Evolutionary conservation across 2,113 vertebrate genomes (phyloP).

Genomic region (Pardalotus punctatus): DNA sequence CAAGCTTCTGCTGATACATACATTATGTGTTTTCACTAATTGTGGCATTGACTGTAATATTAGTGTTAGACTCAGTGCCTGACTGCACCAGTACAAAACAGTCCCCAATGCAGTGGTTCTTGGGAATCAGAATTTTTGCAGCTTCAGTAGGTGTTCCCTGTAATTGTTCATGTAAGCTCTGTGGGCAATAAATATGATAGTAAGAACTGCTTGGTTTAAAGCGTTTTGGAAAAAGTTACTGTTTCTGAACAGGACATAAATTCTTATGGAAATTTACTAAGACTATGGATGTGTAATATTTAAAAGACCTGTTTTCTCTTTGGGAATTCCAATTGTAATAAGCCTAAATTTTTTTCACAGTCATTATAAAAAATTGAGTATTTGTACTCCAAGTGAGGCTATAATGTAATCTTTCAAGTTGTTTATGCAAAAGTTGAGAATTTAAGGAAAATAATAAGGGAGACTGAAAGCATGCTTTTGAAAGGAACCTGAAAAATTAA

Average conservation of each 20-base stretch:
- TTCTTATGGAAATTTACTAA: background rate
- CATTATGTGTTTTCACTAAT: background rate
- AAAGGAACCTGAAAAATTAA: background rate
- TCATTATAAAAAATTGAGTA: background rate
- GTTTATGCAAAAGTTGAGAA: background rate
- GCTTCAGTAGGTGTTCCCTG: background rate
- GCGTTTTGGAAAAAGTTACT: background rate
- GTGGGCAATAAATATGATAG: background rate
- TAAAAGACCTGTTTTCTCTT: background rate
- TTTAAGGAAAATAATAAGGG: background rate
- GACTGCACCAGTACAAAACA: background rate
- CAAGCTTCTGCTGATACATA: background rate
- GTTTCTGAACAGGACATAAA: background rate
- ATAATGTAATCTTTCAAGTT: background rate
- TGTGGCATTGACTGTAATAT: background rate
- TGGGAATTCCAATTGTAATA: background rate
- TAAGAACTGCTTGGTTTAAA: background rate
- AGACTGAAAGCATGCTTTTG: background rate
- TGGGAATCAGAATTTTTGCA: background rate
- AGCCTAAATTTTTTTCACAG: background rate
- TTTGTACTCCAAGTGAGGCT: background rate
- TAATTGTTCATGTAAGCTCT: background rate
- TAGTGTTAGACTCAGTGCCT: background rate
- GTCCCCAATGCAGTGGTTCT: background rate
- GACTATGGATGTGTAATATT: background rate